Percentiles rank a stretch among this genome's conserved stretches.
These are phyloP conservation scores for Mycteria americana DNA, from an alignment of 2,797 vertebrate genomes.

Conservation along the genomic window DNA sequence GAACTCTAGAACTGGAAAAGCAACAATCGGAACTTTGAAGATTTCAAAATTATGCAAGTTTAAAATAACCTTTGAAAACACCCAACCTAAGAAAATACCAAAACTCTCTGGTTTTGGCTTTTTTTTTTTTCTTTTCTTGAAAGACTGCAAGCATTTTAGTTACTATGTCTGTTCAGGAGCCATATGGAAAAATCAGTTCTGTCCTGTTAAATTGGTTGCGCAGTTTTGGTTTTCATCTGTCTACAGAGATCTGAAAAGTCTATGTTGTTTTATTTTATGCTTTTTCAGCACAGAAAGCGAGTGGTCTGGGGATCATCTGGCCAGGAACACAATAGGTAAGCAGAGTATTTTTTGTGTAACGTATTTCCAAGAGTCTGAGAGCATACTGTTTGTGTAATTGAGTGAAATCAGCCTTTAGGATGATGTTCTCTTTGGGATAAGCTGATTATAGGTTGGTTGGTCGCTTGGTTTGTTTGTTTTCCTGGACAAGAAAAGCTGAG, in stretches of 20 bases:
- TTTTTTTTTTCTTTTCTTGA: neutral
- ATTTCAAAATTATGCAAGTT: neutral
- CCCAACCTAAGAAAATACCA: neutral
- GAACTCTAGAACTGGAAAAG: neutral
- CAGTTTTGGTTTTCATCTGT: constrained; percentile 47
- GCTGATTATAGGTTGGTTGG: constrained; percentile 10
- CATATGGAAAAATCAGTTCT: constrained; percentile 56
- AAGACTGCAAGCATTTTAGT: neutral
- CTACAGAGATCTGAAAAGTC: constrained; percentile 39
- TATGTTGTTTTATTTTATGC: neutral
- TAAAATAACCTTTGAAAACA: neutral
- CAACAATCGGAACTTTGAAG: neutral
- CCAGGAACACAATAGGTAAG: constrained; percentile 54
- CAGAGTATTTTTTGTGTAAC: neutral
- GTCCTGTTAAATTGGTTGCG: constrained; percentile 12
- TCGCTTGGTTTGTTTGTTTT: neutral
- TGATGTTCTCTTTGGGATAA: constrained; percentile 21
- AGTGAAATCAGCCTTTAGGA: neutral
- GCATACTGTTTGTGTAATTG: neutral
- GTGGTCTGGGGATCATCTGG: neutral
- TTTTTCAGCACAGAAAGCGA: neutral
- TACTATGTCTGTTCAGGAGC: neutral
- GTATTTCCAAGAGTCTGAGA: neutral
- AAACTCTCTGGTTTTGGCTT: neutral
- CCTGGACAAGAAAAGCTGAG: neutral